Evolutionary conservation across 2,113 vertebrate genomes (phyloP).

Genomic region (Romanogobio albipinnatus): DNA sequence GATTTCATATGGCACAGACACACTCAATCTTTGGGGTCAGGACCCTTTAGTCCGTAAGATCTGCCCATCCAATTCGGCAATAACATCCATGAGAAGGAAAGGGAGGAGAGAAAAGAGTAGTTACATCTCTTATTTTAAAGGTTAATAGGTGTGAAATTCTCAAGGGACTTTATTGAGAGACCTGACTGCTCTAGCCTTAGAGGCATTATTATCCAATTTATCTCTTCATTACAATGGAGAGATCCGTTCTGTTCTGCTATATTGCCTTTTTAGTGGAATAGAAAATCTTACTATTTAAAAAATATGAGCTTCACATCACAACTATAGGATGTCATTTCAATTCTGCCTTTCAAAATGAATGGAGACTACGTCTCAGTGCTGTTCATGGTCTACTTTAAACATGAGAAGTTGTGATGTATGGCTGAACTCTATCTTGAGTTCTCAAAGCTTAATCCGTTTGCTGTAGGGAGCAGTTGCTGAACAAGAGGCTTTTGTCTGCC

Average conservation of each 20-base stretch:
- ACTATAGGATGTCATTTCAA: background rate
- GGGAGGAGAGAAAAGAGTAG: slow-evolving; percentile 31
- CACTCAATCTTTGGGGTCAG: slow-evolving; percentile 34
- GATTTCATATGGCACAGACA: background rate
- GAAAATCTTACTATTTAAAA: background rate
- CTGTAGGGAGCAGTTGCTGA: slow-evolving; percentile 16
- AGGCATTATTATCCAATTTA: slow-evolving; percentile 39
- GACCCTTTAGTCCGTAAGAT: background rate
- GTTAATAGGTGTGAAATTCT: slow-evolving; percentile 42
- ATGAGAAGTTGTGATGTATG: slow-evolving; percentile 22
- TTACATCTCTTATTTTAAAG: slow-evolving; percentile 51
- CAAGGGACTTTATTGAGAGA: slow-evolving; percentile 21
- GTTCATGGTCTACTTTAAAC: slow-evolving; percentile 21
- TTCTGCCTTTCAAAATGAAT: background rate
- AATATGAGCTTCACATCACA: background rate
- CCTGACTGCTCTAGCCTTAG: slow-evolving; percentile 11
- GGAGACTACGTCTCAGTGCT: background rate
- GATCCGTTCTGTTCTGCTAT: slow-evolving; percentile 20
- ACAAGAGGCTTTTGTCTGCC: slow-evolving; percentile 32
- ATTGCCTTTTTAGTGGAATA: background rate
- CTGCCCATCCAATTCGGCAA: slow-evolving; percentile 9
- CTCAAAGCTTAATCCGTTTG: slow-evolving; percentile 25
- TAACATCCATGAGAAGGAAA: slow-evolving; percentile 25
- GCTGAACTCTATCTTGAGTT: background rate
- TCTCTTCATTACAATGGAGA: slow-evolving; percentile 16